These are phyloP conservation scores for Scaptomyza graminum DNA, from an alignment of 1,140 invertebrate species.

Conservation along the genomic window DNA sequence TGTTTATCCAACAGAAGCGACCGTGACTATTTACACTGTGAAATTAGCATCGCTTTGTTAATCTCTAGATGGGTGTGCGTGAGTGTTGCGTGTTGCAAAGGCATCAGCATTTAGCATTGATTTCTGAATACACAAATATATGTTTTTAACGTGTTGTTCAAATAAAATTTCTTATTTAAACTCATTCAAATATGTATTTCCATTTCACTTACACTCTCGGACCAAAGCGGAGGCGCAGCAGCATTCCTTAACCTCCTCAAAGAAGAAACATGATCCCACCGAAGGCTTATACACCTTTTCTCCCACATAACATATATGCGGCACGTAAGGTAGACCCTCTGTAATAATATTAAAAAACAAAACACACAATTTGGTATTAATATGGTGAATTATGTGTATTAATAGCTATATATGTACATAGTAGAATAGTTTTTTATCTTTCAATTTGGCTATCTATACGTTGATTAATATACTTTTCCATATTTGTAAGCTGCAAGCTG, in stretches of 20 bases:
- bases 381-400: neutral
- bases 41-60: constrained; percentile 76
- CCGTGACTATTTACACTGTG: constrained; percentile 67
- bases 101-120: constrained; percentile 40
- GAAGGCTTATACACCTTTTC: constrained; percentile 85
- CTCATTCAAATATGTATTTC: neutral
- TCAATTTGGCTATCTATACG: constrained; percentile 12
- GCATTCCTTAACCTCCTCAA: constrained; percentile 86
- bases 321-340: constrained; percentile 87
- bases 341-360: constrained; percentile 54
- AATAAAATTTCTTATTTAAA: constrained; percentile 9
- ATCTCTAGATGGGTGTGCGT: constrained; percentile 43
- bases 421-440: neutral
- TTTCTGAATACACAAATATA: constrained; percentile 32
- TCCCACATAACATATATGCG: constrained; percentile 87
- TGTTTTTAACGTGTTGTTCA: neutral
- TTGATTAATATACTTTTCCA: constrained; percentile 7
- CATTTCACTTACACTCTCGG: constrained; percentile 86
- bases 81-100: constrained; percentile 29
- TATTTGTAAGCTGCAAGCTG: neutral
- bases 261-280: constrained; percentile 86
- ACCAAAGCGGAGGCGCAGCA: constrained; percentile 86
- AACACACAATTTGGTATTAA: neutral
- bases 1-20: constrained; percentile 44
- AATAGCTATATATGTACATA: too few species aligned